A percentile compares a stretch with the other conserved stretches of the same genome.
Evolutionary conservation across 37 sponge, comb jelly and placozoan species (phyloP).

Genomic region (Diacarnus erythraeanus): DNA sequence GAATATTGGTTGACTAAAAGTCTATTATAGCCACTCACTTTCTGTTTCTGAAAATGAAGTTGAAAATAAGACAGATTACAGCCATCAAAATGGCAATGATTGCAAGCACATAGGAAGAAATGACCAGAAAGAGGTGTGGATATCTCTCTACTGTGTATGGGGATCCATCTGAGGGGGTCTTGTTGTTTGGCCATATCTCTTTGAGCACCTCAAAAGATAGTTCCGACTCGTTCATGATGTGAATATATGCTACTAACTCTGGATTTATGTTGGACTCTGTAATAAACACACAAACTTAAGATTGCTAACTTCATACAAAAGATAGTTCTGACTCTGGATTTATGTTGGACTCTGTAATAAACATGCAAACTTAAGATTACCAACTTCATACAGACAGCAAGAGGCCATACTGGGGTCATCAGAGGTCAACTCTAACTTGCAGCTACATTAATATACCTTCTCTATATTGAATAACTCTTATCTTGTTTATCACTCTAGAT

Average conservation of each 20-base stretch:
- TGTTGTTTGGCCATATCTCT: constrained; percentile 10
- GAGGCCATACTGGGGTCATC: too few species aligned
- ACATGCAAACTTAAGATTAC: too few species aligned
- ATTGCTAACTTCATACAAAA: too few species aligned
- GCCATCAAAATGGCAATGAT: constrained; percentile 6
- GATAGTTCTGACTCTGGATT: not conserved
- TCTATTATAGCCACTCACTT: too few species aligned
- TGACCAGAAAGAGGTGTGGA: constrained; percentile 13
- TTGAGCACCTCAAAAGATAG: not conserved
- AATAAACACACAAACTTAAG: not conserved
- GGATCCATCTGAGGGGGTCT: constrained; percentile 44
- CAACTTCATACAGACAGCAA: too few species aligned
- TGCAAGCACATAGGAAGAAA: constrained; percentile 21
- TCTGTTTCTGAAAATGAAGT: constrained; percentile 43
- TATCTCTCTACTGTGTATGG: constrained; percentile 14
- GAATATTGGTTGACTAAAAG: too few species aligned
- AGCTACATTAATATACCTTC: not conserved
- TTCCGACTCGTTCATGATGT: not conserved
- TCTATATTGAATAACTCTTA: constrained; percentile 28
- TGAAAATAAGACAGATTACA: constrained; percentile 45
- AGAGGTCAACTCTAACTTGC: too few species aligned
- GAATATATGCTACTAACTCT: constrained; percentile 4
- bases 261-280: not conserved
- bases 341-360: not conserved
- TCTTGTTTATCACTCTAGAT: not conserved